phyloP scores from a whole-genome alignment of 2,113 vertebrate species.

The Xiphias gladius region DNA sequence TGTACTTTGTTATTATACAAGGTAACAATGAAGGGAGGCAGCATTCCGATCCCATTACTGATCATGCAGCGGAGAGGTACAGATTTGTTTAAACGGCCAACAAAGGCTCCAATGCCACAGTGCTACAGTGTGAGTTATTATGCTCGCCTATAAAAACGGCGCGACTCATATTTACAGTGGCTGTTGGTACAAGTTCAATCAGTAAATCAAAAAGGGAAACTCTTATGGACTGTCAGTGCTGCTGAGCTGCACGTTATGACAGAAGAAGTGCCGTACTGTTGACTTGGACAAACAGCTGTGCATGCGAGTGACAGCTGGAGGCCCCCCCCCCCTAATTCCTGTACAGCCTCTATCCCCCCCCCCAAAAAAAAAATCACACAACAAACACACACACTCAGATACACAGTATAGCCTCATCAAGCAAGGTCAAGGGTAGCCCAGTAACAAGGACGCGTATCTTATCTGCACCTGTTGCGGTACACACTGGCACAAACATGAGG shows the following conservation, averaged over 20 bases:
- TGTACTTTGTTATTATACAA: conserved; percentile 2
- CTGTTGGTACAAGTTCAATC: background rate
- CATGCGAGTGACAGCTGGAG: conserved; percentile 67
- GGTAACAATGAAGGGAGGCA: conserved; percentile 41
- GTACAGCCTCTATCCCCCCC: conserved; percentile 19
- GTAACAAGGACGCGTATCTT: conserved; percentile 44
- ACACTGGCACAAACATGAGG: conserved; percentile 25
- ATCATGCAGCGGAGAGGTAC: conserved; percentile 19
- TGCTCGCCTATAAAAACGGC: background rate
- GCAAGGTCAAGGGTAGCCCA: conserved; percentile 68
- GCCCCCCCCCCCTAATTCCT: conserved; percentile 60
- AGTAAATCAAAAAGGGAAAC: background rate
- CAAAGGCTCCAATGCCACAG: background rate
- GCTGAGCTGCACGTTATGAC: conserved; percentile 10
- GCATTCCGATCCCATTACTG: conserved; percentile 31
- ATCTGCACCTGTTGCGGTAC: conserved; percentile 77
- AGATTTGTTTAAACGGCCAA: background rate
- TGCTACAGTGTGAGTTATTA: background rate
- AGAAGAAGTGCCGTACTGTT: conserved; percentile 30
- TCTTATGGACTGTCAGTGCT: background rate
- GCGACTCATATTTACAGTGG: conserved; percentile 4
- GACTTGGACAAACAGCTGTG: conserved; percentile 57
- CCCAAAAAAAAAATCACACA: background rate
- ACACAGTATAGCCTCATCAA: conserved; percentile 18
- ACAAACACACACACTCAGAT: background rate